Percentiles rank a stretch among this genome's conserved stretches.
These are phyloP conservation scores for Automeris io DNA, from an alignment of 2,888 invertebrate genomes.

Conservation along the genomic window DNA sequence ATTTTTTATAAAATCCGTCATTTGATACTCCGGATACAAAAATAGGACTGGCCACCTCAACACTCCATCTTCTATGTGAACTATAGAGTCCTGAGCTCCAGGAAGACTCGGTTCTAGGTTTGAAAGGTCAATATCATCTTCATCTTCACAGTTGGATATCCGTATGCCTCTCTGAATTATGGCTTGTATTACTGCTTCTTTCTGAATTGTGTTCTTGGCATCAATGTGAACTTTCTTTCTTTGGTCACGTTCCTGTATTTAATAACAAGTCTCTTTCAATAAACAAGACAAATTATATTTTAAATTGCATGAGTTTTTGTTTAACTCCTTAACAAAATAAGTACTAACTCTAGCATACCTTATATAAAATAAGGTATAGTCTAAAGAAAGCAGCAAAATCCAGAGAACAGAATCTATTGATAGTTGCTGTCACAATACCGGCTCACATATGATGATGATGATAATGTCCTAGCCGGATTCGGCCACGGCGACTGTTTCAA, in stretches of 20 bases:
- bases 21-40: constrained; percentile 91
- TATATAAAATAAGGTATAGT: no score
- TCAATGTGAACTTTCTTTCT: constrained; percentile 67
- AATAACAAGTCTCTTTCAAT: no score
- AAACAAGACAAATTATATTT: no score
- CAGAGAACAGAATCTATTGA: no score
- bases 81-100: constrained; percentile 79
- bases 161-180: constrained; percentile 66
- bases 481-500: no score
- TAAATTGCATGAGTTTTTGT: no score
- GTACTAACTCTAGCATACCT: no score
- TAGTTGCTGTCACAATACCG: no score
- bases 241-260: constrained; percentile 74
- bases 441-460: no score
- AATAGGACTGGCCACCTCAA: constrained; percentile 93
- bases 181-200: constrained; percentile 51
- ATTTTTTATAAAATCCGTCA: constrained; percentile 90
- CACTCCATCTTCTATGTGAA: constrained; percentile 77
- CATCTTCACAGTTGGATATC: constrained; percentile 72
- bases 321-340: no score
- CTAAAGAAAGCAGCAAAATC: no score
- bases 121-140: constrained; percentile 64
- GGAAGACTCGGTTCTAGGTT: constrained; percentile 81
- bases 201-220: constrained; percentile 57
- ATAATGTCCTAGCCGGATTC: no score